phyloP scores from a whole-genome alignment of 23 tunicate genomes.

The Styela plicata region DNA sequence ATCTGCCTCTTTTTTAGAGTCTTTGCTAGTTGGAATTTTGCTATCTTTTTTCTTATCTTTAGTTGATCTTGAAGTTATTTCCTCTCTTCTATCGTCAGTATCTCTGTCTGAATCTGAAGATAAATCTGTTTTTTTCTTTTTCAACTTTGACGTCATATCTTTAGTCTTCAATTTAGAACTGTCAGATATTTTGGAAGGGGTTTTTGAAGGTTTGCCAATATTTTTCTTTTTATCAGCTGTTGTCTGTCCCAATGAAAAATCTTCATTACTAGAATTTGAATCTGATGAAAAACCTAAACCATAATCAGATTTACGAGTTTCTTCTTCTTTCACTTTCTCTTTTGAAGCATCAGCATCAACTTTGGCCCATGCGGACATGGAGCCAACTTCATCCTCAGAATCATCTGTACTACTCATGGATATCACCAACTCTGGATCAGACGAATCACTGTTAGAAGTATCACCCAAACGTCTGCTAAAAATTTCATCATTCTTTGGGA shows the following conservation, averaged over 20 bases:
- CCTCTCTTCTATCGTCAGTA: not conserved
- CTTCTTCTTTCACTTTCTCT: too few species aligned
- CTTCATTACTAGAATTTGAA: not conserved
- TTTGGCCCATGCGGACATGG: not conserved
- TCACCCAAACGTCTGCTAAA: not conserved
- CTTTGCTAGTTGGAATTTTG: not conserved
- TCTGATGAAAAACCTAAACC: not conserved
- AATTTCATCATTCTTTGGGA: not conserved
- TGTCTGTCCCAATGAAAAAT: not conserved
- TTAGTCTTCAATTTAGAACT: too few species aligned
- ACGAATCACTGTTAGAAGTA: constrained; percentile 9
- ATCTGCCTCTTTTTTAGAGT: not conserved
- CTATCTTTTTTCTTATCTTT: not conserved
- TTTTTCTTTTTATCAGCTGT: not conserved
- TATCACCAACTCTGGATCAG: constrained; percentile 4
- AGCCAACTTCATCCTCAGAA: not conserved
- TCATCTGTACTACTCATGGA: constrained; percentile 5
- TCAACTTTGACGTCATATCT: too few species aligned
- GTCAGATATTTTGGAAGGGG: not conserved
- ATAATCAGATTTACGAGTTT: not conserved
- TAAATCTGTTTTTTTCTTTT: not conserved
- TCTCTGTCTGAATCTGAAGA: not conserved
- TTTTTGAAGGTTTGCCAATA: not conserved
- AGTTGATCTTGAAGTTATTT: not conserved
- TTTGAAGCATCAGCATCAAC: not conserved